Conservation (phyloP, 2,113 vertebrate species). For the Anoplopoma fimbria region DNA sequence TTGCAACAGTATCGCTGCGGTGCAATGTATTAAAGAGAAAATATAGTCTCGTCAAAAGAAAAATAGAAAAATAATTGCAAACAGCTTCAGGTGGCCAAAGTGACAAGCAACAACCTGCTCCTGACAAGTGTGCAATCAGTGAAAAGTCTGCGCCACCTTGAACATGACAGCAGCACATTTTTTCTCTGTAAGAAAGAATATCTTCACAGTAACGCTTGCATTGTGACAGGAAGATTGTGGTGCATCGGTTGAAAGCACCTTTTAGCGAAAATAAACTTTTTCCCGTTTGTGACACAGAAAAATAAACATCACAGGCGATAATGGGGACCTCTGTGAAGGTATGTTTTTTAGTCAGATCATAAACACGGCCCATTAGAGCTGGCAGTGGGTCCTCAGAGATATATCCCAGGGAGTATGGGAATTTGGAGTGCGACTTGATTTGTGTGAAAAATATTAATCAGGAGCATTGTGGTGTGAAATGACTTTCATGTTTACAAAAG, state of each 20-base stretch:
- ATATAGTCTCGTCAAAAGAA: neutral
- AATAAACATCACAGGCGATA: conserved; percentile 52
- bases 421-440: conserved; percentile 54
- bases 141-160: conserved; percentile 54
- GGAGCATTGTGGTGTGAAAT: conserved; percentile 66
- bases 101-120: conserved; percentile 48
- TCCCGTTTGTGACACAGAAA: conserved; percentile 44
- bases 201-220: conserved; percentile 52
- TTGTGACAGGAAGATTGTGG: conserved; percentile 75
- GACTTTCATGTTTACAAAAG: conserved; percentile 49
- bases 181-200: conserved; percentile 49
- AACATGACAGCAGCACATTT: conserved; percentile 42
- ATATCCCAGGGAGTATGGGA: conserved; percentile 28
- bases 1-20: conserved; percentile 16
- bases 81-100: conserved; percentile 53
- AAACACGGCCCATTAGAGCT: conserved; percentile 61
- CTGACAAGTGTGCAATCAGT: conserved; percentile 68
- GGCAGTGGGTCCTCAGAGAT: conserved; percentile 29
- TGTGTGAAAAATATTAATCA: conserved; percentile 56
- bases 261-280: conserved; percentile 55
- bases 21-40: neutral
- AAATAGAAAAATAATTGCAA: conserved; percentile 20
- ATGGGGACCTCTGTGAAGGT: conserved; percentile 47
- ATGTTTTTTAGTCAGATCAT: conserved; percentile 56
- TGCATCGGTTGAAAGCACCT: conserved; percentile 63